phyloP scores from a whole-genome alignment of 2,797 vertebrate genomes.

The Rhabdomys pumilio region DNA sequence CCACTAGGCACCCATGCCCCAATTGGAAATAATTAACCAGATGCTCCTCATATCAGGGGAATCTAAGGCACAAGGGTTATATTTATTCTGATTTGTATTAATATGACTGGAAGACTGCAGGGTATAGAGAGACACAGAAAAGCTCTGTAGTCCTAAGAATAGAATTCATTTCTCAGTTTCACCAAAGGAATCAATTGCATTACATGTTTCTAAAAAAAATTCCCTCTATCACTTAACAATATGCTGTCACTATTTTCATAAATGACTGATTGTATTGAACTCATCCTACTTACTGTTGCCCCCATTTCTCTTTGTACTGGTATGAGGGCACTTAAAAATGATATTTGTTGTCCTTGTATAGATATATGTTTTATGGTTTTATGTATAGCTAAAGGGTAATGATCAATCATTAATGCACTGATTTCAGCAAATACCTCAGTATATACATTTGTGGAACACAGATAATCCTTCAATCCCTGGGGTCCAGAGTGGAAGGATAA shows the following conservation, averaged over 20 bases:
- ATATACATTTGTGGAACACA: not conserved
- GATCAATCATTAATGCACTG: not conserved
- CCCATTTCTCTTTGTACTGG: not conserved
- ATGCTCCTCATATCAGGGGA: constrained; percentile 39
- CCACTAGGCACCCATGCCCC: constrained; percentile 57
- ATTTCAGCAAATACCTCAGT: not conserved
- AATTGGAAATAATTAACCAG: constrained; percentile 78
- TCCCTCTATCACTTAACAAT: not conserved
- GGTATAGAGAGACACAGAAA: constrained; percentile 22
- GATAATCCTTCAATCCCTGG: not conserved
- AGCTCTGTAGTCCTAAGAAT: constrained; percentile 51
- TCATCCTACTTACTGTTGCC: not conserved
- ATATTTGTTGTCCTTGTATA: not conserved
- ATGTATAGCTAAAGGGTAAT: not conserved
- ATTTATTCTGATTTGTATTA: constrained; percentile 82
- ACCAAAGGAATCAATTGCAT: constrained; percentile 58
- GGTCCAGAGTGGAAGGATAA: not conserved
- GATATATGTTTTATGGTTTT: not conserved
- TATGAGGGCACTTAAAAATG: not conserved
- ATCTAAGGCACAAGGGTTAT: constrained; percentile 73
- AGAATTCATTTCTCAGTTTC: constrained; percentile 65
- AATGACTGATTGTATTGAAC: not conserved
- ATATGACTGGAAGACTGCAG: constrained; percentile 64
- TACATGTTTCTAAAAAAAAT: not conserved
- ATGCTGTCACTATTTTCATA: not conserved